These are phyloP conservation scores for Holothuria leucospilota DNA, from an alignment of 53 echinoderm and acorn worm genomes.

Conservation along the genomic window DNA sequence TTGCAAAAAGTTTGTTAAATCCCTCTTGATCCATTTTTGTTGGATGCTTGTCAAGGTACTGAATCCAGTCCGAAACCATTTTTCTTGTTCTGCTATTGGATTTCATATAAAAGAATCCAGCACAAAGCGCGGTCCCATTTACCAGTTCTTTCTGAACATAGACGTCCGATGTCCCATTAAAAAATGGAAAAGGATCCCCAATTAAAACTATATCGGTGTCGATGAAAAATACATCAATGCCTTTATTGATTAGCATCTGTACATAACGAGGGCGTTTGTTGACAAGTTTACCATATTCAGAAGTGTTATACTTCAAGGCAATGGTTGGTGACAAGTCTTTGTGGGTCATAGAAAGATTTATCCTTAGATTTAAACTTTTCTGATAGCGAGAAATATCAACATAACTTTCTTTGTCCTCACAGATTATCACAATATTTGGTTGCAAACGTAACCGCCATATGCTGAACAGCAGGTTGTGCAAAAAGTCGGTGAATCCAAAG, in stretches of 20 bases:
- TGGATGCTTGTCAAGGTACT: background rate
- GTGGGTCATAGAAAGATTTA: background rate
- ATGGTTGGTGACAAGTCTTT: background rate
- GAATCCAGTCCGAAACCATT: background rate
- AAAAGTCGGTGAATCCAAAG: background rate
- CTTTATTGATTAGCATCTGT: background rate
- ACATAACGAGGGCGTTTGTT: slow-evolving; percentile 10
- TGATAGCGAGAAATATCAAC: background rate
- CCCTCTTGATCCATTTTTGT: background rate
- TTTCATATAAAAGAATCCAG: slow-evolving; percentile 17
- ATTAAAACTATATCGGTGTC: slow-evolving; percentile 1
- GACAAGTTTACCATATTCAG: background rate
- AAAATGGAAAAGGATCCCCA: slow-evolving; percentile 15
- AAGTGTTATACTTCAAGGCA: background rate
- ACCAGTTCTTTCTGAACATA: background rate
- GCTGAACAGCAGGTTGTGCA: background rate
- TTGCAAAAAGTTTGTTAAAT: background rate
- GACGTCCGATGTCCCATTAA: background rate
- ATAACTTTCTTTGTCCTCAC: background rate
- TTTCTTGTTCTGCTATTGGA: background rate
- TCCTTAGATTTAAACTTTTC: background rate
- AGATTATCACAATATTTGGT: background rate
- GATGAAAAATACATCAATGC: background rate
- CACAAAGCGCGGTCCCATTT: background rate
- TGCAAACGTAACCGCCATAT: background rate